Evolutionary conservation across 1,140 invertebrate species (phyloP).

Genomic region (Trachymyrmex septentrionalis): DNA sequence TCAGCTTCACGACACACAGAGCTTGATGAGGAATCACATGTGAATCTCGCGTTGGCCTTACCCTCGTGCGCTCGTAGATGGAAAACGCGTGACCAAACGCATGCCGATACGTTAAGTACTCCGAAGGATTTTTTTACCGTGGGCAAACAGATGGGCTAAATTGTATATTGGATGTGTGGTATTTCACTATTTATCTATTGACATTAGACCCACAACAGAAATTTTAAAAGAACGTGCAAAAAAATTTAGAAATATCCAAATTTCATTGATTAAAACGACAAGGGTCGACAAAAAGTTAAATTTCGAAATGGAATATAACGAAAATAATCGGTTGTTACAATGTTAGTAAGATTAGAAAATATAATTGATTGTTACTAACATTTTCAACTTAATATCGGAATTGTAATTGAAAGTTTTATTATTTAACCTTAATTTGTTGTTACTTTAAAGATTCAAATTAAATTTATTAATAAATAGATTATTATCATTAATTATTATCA

Average conservation of each 20-base stretch:
- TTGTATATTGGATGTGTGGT: not conserved
- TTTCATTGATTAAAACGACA: not conserved
- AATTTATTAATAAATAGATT: not conserved
- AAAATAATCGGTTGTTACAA: not conserved
- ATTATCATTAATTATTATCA: no score
- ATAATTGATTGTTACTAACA: not conserved
- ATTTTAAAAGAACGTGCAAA: not conserved
- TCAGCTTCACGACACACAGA: conserved; percentile 44
- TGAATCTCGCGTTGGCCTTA: not conserved
- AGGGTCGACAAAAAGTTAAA: not conserved
- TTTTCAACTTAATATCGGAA: not conserved
- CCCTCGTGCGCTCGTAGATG: not conserved
- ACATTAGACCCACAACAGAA: not conserved
- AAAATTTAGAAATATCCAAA: not conserved
- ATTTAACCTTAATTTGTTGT: not conserved
- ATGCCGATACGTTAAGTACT: not conserved
- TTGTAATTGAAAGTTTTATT: not conserved
- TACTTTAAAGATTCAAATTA: not conserved
- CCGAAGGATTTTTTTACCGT: conserved; percentile 22
- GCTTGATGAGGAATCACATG: conserved; percentile 43
- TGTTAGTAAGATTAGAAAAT: not conserved
- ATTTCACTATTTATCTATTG: not conserved
- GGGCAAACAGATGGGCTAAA: conserved; percentile 37
- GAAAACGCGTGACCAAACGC: not conserved
- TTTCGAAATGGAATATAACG: not conserved